These are phyloP conservation scores for Slavum lentiscoides DNA, from an alignment of 2,888 invertebrate genomes.

Conservation along the genomic window DNA sequence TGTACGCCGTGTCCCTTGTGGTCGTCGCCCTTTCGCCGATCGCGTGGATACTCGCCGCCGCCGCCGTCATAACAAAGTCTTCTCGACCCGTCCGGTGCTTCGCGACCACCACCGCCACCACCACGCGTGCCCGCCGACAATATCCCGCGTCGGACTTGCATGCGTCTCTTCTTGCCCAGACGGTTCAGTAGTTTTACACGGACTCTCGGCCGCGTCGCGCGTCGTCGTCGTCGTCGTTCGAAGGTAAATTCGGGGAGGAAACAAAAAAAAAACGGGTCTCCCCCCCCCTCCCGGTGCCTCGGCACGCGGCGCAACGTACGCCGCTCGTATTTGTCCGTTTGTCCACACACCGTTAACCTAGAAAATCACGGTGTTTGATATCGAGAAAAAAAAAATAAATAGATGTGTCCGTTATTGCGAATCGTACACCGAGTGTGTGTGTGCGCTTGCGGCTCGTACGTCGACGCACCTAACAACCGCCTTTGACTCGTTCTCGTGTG, in stretches of 20 bases:
- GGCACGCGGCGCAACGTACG: too few relatives aligned
- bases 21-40: background rate
- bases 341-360: constrained; percentile 26
- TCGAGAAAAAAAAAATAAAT: background rate
- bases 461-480: too few relatives aligned
- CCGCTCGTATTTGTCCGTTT: background rate
- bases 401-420: background rate
- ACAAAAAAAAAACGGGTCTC: too few relatives aligned
- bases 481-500: background rate
- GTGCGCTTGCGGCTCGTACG: too few relatives aligned
- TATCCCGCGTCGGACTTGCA: too few relatives aligned
- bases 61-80: background rate
- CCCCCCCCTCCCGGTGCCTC: too few relatives aligned
- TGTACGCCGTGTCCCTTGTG: too few relatives aligned
- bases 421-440: background rate
- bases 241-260: background rate
- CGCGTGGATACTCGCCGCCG: background rate
- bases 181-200: too few relatives aligned
- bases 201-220: background rate
- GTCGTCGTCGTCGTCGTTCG: too few relatives aligned
- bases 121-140: too few relatives aligned
- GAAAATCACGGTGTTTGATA: background rate
- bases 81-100: background rate
- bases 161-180: too few relatives aligned
- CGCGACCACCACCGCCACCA: too few relatives aligned